Evolutionary conservation across 92 coral and sea anemone species (phyloP).

Genomic region (Actinostola sp.): DNA sequence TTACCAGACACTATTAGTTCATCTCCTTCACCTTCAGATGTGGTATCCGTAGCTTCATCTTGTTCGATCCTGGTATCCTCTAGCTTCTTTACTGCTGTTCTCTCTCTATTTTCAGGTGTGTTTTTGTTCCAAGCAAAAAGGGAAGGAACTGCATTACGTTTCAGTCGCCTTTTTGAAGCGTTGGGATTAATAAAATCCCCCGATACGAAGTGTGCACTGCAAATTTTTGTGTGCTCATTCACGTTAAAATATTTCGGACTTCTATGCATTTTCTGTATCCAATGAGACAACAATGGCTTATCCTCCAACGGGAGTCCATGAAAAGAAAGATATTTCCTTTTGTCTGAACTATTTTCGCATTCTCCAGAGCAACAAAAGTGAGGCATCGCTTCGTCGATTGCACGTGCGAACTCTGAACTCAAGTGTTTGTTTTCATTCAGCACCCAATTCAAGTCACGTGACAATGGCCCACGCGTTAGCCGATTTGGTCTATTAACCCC

Average conservation of each 20-base stretch:
- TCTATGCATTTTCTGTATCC: constrained; percentile 53
- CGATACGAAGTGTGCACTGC: constrained; percentile 47
- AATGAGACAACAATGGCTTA: constrained; percentile 8
- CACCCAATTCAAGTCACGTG: constrained; percentile 44
- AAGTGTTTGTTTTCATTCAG: constrained; percentile 9
- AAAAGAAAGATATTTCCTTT: constrained; percentile 25
- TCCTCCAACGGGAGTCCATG: constrained; percentile 8
- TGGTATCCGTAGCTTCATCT: constrained; percentile 52
- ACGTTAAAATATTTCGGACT: constrained; percentile 45
- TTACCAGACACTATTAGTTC: constrained; percentile 12
- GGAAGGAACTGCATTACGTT: constrained; percentile 48
- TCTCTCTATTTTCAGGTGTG: not conserved
- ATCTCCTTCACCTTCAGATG: constrained; percentile 46
- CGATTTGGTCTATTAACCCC: constrained; percentile 49
- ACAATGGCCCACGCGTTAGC: constrained; percentile 31
- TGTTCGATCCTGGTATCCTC: constrained; percentile 2
- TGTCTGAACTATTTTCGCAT: constrained; percentile 26
- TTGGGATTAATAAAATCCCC: constrained; percentile 48
- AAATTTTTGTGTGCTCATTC: constrained; percentile 43
- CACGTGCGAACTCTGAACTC: not conserved
- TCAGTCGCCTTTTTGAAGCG: constrained; percentile 36
- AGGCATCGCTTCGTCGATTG: not conserved
- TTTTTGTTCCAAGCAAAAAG: constrained; percentile 32
- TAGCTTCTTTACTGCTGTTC: constrained; percentile 23
- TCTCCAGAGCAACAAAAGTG: constrained; percentile 24